Percentiles rank a stretch among this genome's conserved stretches.
phyloP scores from a whole-genome alignment of 2,888 invertebrate genomes.

The Laspeyria flexula region DNA sequence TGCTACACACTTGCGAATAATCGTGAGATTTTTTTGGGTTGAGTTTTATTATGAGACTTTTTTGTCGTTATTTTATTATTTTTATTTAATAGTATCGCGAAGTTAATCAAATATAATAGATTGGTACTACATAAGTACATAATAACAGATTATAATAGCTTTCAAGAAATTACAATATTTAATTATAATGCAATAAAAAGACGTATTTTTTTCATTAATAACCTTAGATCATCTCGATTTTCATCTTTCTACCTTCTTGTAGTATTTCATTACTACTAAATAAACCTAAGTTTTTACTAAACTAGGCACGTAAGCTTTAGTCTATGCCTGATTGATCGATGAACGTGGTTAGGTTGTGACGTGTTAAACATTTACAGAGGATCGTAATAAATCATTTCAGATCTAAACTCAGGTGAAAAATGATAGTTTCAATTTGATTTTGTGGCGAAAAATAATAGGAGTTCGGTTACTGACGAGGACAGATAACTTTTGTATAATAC shows the following conservation, averaged over 20 bases:
- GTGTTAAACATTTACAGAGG: conserved; percentile 40
- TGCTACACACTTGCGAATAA: conserved; percentile 1
- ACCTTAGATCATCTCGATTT: no score
- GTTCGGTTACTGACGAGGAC: no score
- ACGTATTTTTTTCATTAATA: no score
- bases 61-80: background rate
- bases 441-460: background rate
- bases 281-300: conserved; percentile 18
- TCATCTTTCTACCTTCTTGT: no score
- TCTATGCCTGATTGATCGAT: conserved; percentile 38
- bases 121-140: no score
- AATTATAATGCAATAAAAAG: no score
- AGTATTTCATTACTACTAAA: no score
- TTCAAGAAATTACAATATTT: no score
- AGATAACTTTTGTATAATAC: no score
- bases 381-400: conserved; percentile 32
- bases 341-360: conserved; percentile 30
- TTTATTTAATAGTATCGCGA: no score
- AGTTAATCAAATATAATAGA: no score
- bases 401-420: conserved; percentile 35
- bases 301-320: conserved; percentile 17
- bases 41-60: background rate
- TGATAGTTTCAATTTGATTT: conserved; percentile 24
- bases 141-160: no score
- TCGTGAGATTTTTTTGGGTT: background rate